Base-by-base conservation (phyloP, 2,888 invertebrate genomes). In the Ormyrus thymus region DNA sequence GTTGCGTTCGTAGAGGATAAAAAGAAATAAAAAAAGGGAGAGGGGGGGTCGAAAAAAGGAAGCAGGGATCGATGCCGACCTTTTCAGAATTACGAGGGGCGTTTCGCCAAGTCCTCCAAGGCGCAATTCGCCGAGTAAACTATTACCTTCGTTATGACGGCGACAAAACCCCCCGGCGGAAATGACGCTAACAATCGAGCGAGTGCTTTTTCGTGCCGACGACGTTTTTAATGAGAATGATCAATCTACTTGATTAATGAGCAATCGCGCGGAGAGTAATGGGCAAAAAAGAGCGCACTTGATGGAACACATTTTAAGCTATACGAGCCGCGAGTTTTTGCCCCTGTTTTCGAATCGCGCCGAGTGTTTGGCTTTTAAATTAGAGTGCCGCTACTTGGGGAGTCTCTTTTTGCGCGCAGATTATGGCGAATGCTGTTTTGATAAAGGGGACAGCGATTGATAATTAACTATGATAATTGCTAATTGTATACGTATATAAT, bases 121-220 rank as follows among this genome's bases (percentile, higher is more conserved):
- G 66, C 58, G 71, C 71, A 79, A 48, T 73, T 78, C 53, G 68
- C 3, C 48, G 61, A 78, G 72, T 74, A 64, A 78, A 79, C 75
- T 75, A 79, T 79, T 79, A 70, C 65, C 79, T 79, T 79, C 64
- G 48, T 79, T 76, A 75, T 76, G 68, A 71, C 73, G 45, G 43
- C 75, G 68, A 62, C 71, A 65, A 59, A 66, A 73, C 59, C 13
- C 59, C 13, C 58, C 45, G 15, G 13, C 56, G 55, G 69, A 70
- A 64, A 56, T 56, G 73, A 74, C 56, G 73, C 13, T 74, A 74
- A 74, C 73, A 74, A 75, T 65, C 51, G 62, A 50, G 53, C 48
- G 50, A 13, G 29, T 11, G 48, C 55, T 62, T 55, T 76, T 62
- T 65, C 46, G 15, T 69, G n/a, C 53, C 11, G 48, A 48, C 53